phyloP scores from a whole-genome alignment of 2,797 vertebrate genomes.

The Anniella stebbinsi region DNA sequence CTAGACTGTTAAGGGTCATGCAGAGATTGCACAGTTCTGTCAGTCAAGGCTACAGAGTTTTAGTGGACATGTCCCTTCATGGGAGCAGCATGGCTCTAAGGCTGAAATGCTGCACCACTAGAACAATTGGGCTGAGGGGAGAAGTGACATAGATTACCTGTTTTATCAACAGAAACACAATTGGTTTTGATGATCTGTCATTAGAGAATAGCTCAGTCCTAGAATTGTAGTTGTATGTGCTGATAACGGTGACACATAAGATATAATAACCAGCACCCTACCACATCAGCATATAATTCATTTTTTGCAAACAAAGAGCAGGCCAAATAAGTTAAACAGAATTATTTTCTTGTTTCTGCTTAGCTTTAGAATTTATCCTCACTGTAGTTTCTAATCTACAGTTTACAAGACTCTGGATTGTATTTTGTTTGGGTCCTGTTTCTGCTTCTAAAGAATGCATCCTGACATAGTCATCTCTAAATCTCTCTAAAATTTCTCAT shows the following conservation, averaged over 20 bases:
- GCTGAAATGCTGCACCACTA: not conserved
- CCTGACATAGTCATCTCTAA: not conserved
- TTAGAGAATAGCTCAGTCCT: not conserved
- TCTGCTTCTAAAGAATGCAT: not conserved
- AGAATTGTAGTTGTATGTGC: not conserved
- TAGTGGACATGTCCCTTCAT: not conserved
- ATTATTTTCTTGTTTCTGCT: not conserved
- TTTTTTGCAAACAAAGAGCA: not conserved
- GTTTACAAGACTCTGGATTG: not conserved
- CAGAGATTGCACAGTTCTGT: too few species aligned
- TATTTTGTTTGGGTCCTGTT: not conserved
- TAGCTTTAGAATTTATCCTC: not conserved
- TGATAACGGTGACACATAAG: slow-evolving; percentile 18
- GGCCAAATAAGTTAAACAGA: not conserved
- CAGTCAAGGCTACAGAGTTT: too few species aligned
- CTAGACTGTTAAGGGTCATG: too few species aligned
- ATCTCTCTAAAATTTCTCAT: not conserved
- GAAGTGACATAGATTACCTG: not conserved
- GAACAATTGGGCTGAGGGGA: not conserved
- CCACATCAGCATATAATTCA: not conserved
- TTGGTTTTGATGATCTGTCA: not conserved
- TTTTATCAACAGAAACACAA: not conserved
- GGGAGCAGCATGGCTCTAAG: not conserved
- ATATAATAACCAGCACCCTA: not conserved
- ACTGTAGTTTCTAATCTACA: not conserved